Conservation (phyloP, 2,113 vertebrate species). For the Mobula birostris region DNA sequence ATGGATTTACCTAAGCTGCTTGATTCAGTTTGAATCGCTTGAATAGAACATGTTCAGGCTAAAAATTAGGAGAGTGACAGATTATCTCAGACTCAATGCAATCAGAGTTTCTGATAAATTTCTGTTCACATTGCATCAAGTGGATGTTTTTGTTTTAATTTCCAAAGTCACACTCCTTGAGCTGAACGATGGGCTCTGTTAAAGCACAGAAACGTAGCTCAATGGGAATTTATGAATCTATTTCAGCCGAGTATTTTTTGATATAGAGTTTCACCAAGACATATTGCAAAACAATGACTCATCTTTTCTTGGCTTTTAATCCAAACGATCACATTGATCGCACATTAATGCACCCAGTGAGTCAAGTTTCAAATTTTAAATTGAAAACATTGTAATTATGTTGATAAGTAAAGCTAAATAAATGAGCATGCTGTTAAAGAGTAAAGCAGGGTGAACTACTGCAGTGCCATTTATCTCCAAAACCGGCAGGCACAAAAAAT, state of each 20-base stretch:
- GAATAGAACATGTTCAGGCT: background rate
- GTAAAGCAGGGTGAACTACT: background rate
- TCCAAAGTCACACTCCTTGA: background rate
- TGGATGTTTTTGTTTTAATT: background rate
- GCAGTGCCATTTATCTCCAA: background rate
- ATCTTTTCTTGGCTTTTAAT: background rate
- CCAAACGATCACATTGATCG: background rate
- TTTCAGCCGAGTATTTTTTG: background rate
- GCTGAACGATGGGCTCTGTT: background rate
- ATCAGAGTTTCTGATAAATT: background rate
- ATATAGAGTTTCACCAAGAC: background rate
- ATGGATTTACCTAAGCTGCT: background rate
- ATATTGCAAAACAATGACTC: background rate
- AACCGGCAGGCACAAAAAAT: background rate
- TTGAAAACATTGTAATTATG: background rate
- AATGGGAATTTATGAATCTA: background rate
- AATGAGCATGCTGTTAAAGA: background rate
- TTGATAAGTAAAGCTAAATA: background rate
- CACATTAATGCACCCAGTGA: background rate
- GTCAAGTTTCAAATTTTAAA: background rate
- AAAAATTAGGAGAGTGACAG: background rate
- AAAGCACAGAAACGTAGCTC: background rate
- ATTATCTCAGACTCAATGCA: background rate
- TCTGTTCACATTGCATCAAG: background rate
- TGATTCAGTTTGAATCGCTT: background rate